Evolutionary conservation across 2,888 invertebrate genomes (phyloP), one percentile per base, ranked within the genome.

Genomic region (Epinotia demarniana): DNA sequence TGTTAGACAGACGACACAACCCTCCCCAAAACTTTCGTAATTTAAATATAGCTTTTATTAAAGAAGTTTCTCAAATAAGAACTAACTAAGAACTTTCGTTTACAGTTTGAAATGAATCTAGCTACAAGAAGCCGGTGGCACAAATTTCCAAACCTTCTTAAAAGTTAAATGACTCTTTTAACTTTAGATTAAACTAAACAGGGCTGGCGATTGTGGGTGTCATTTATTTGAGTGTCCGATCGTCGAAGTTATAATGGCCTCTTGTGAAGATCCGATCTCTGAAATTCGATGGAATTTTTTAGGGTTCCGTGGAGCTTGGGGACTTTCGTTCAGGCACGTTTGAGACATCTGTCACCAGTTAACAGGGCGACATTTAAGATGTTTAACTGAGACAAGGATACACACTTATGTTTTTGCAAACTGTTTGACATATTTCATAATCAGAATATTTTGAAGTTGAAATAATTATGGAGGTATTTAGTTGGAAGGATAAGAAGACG

Each of bases 181-280:
- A 85, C 84, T 88, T 87, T 86, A 86, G 87, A 89, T 90, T 90
- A 86, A 89, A 89, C 87, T 86, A 86, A 87, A 86, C 87, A 87
- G 80, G 79, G 80, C 77, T 73, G 72, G 79, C 83, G 85, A 89
- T 88, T 85, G 84, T 79, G 78, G 79, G 75, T 76, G 84, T 86
- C 86, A 87, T 89, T 89, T 86, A 87, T 86, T 87, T 83, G 81
- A 87, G 85, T 83, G 84, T 82, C 84, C 81, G 81, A 80, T 82
- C 85, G 87, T 87, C 85, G 84, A 86, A 88, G 88, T 89, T 87
- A 86, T 88, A 90, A 88, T 87, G 77, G 85, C 79, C 82, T 80
- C 79, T 81, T 78, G 64, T 76, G 73, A 62, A 81, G 80, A 82
- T 81, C 78, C 80, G 79, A 80, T 83, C 80, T 77, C 78, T 71